Evolutionary conservation across 2,797 vertebrate genomes (phyloP), one percentile per base, ranked within the genome.

Genomic region (Heterohyrax brucei): DNA sequence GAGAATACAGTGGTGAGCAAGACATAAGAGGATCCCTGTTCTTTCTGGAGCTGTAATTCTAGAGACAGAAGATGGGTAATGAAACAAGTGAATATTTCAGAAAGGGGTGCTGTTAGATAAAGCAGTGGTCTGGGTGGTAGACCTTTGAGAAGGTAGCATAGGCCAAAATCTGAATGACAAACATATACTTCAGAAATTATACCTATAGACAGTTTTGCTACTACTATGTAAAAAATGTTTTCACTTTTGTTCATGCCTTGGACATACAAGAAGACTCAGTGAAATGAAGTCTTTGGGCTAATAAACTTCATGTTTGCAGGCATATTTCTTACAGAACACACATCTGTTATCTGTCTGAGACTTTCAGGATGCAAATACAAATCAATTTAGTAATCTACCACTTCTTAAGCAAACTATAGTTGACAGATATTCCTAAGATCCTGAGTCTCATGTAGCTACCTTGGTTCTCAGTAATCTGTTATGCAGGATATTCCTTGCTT

Each of bases 191-290:
- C 10, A 72, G 19, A 91, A 68, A 22, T 91, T 89, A 18, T 30
- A 33, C 68, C 19, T 93, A 22, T 85, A 53, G 87, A 79, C 28
- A 80, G 95, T 75, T 93, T 96, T 92, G 72, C 44, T 88, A 22
- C 48, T 87, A 30, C 10, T 78, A 3, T 68, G 39, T 80, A 68
- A 44, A 87, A 91, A 94, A 68, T 6, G 24, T 81, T 84, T 28
- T n/a, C 16, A 50, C 24, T 16, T 77, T 92, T 89, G 62, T 30
- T 91, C 59, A 53, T 83, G 30, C 61, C 77, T 81, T 93, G 44
- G 30, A 3, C 4, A 0, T 70, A 46, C 18, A 7, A 89, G 50
- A 79, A 75, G 21, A 19, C 48, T 94, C 30, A 75, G 21, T 93
- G 56, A 95, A 77, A 66, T 89, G 75, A 3, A 28, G 19, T 75